These are phyloP conservation scores for Vidua chalybeata DNA, from an alignment of 2,113 vertebrate species.

Conservation along the genomic window DNA sequence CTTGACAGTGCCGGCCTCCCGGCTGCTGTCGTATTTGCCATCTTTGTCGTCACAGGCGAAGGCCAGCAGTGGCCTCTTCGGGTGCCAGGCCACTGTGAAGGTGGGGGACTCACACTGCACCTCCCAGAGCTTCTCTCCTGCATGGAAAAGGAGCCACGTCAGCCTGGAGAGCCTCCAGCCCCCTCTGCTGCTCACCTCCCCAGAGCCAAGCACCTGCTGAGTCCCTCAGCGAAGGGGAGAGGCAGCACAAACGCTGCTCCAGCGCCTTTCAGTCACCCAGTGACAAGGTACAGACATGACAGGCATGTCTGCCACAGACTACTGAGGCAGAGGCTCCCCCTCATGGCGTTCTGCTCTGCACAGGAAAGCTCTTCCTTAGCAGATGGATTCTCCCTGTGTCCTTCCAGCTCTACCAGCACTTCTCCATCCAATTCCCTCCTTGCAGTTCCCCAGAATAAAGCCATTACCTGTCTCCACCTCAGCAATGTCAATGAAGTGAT, in stretches of 20 bases:
- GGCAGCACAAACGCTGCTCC: not conserved
- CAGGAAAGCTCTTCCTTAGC: not conserved
- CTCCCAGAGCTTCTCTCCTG: conserved; percentile 98
- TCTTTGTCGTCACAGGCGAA: conserved; percentile 99
- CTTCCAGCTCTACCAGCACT: not conserved
- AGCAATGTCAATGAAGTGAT: conserved; percentile 98
- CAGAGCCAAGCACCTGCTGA: not conserved
- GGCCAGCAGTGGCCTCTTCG: conserved; percentile 91
- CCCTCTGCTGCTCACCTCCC: not conserved
- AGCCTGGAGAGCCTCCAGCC: not conserved
- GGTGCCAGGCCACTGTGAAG: conserved; percentile 98
- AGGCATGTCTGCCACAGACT: not conserved
- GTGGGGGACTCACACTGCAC: conserved; percentile 99
- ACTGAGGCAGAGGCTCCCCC: conserved; percentile 35
- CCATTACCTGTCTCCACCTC: conserved; percentile 93
- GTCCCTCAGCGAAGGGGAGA: not conserved
- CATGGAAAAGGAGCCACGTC: not conserved
- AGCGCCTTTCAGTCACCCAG: conserved; percentile 5
- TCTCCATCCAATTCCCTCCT: not conserved
- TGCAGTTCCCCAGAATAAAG: not conserved
- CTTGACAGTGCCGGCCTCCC: conserved; percentile 96
- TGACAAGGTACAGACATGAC: conserved; percentile 11
- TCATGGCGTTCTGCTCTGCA: not conserved
- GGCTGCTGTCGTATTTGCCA: conserved; percentile 95
- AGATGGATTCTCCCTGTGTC: rapidly evolving